Evolutionary conservation across 2,888 invertebrate species (phyloP), one percentile per base, ranked within the genome.

Genomic region (Linyphia triangularis): DNA sequence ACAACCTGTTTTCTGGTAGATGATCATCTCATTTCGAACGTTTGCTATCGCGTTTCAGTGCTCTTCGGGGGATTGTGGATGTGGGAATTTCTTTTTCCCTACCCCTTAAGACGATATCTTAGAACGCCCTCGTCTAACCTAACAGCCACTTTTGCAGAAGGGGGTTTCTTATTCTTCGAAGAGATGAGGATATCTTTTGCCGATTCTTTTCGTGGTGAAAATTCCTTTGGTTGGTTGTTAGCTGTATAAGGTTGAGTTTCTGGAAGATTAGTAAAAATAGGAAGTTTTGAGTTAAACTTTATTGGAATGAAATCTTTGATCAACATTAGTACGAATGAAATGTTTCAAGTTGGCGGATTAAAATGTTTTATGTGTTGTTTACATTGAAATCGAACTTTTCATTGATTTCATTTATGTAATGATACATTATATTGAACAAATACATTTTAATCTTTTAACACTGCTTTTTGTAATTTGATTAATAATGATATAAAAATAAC

Each of bases 11-110:
- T 26, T 19, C 16, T 43, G 43, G 51, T 51, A 37, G 67, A 65
- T 67, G 84, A 84, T 84, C 82, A 67, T 84, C 75, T 84, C 84
- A 84, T 84, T 82, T 43, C 70, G 72, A 70, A 37, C 24, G 61
- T 43, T 61, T 61, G 72, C 22, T 72, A 65, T 84, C 84, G 19
- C 43, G 33, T 84, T 70, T 75, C 84, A 84, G 19, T 72, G 72
- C 72, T 28, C 82, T n/a, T 30, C n/a, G 2, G 72, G 82, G 72
- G 24, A 70, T 37, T 67, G 79, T 43, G 43, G 43, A 63, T 43
- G 43, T 19, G 26, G 30, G 16, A 22, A 6, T 24, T n/a, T 22
- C 65, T 43, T 37, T 19, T 65, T 57, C 43, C 43, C 40, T 30
- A 2, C 40, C 28, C 28, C 6, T 19, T 16, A 22, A 19, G 82